phyloP scores from a whole-genome alignment of 2,113 vertebrate genomes.

The Puma concolor region DNA sequence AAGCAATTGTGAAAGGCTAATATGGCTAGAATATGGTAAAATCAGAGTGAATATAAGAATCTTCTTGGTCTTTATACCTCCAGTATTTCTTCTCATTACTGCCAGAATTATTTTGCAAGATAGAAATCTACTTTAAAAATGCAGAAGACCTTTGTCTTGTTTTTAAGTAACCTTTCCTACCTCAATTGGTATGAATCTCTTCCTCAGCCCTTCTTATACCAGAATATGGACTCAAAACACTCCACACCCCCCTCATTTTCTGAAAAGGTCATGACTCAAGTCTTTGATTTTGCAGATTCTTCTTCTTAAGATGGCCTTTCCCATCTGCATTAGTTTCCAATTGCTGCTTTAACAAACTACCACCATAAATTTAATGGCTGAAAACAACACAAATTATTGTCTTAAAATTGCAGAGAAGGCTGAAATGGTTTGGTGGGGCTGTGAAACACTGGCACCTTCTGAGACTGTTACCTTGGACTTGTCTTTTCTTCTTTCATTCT shows the following conservation, averaged over 20 bases:
- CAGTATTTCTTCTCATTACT: conserved; percentile 44
- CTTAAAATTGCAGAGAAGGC: background rate
- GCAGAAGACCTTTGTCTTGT: background rate
- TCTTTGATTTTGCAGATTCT: background rate
- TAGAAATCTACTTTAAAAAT: conserved; percentile 50
- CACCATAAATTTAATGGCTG: background rate
- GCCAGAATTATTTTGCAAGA: conserved; percentile 17
- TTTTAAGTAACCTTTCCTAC: background rate
- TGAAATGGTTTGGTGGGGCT: background rate
- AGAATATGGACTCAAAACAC: background rate
- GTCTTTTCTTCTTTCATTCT: background rate
- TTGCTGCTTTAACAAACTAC: background rate
- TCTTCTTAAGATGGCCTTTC: background rate
- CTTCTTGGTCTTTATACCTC: conserved; percentile 23
- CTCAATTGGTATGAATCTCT: background rate
- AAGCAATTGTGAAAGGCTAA: conserved; percentile 40
- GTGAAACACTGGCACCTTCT: background rate
- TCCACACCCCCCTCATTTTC: background rate
- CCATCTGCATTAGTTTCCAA: background rate
- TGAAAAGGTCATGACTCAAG: background rate
- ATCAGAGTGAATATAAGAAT: conserved; percentile 42
- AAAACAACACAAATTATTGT: background rate
- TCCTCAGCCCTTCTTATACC: background rate
- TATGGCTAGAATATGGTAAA: conserved; percentile 36
- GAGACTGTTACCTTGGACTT: background rate